Evolutionary conservation across 2,888 invertebrate species (phyloP).

Genomic region (Buathra laborator): DNA sequence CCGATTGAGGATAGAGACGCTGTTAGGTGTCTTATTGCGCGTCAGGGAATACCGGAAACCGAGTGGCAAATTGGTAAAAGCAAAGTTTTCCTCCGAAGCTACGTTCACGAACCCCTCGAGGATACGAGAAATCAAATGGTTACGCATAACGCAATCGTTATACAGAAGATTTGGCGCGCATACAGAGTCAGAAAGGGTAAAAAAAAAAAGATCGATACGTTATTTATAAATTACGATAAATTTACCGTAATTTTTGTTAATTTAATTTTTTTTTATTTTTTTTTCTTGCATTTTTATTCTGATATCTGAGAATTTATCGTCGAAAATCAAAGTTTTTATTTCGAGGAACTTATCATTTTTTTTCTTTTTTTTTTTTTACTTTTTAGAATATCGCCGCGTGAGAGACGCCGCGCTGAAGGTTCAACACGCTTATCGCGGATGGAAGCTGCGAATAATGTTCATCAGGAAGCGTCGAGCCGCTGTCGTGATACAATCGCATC

Average conservation of each 20-base stretch:
- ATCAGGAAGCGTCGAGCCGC: constrained; percentile 93
- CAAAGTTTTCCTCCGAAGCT: constrained; percentile 93
- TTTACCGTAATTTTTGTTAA: neutral
- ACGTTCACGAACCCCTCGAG: constrained; percentile 94
- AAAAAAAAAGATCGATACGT: constrained; percentile 32
- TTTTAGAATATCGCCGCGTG: constrained; percentile 88
- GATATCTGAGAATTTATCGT: neutral
- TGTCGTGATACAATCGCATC: constrained; percentile 93
- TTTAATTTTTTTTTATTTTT: too few species aligned
- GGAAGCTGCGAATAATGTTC: constrained; percentile 94
- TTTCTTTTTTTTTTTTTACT: constrained; percentile 27
- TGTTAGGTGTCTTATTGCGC: constrained; percentile 87
- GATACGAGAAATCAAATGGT: constrained; percentile 91
- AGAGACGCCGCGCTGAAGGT: constrained; percentile 90
- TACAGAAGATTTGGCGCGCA: constrained; percentile 92
- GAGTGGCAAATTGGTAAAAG: constrained; percentile 96
- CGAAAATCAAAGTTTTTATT: neutral
- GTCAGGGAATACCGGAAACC: constrained; percentile 89
- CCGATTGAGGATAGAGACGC: constrained; percentile 84
- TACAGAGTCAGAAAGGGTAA: constrained; percentile 88
- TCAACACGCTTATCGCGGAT: constrained; percentile 94
- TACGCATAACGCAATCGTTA: constrained; percentile 89
- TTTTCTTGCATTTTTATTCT: neutral
- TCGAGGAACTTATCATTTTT: neutral
- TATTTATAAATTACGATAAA: neutral